These are phyloP conservation scores for Eurytoma californica DNA, from an alignment of 2,888 invertebrate species.

Conservation along the genomic window DNA sequence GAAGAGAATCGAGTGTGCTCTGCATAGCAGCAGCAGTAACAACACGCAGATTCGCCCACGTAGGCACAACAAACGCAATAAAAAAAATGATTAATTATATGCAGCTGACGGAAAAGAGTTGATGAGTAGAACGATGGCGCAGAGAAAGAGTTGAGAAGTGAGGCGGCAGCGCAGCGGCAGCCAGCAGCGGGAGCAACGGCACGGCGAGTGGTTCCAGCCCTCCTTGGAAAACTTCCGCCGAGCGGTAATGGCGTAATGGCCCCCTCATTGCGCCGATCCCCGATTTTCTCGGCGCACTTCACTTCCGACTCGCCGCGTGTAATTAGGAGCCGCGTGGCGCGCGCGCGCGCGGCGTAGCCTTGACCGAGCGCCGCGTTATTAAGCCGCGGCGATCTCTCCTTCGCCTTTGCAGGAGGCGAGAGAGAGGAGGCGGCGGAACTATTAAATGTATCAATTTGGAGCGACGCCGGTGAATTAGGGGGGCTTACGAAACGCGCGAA, in stretches of 20 bases:
- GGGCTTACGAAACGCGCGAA: conserved; percentile 18
- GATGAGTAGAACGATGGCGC: conserved; percentile 1
- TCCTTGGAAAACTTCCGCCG: conserved; percentile 20
- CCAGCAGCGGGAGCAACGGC: neutral
- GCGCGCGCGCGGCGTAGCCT: neutral
- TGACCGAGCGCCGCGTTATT: conserved; percentile 1
- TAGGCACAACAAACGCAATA: too few relatives aligned
- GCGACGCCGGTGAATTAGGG: conserved; percentile 7
- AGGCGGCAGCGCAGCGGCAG: neutral
- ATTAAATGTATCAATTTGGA: conserved; percentile 35
- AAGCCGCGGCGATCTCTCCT: neutral
- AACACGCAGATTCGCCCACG: neutral
- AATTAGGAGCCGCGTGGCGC: neutral
- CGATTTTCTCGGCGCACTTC: conserved; percentile 13
- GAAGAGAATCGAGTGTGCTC: conserved; percentile 50
- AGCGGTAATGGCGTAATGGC: conserved; percentile 16
- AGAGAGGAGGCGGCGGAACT: conserved; percentile 1
- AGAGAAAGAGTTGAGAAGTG: conserved; percentile 1
- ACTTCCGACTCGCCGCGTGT: neutral
- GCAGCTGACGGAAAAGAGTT: conserved; percentile 17
- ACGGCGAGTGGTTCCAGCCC: conserved; percentile 2
- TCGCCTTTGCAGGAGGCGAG: neutral
- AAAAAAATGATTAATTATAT: too few relatives aligned
- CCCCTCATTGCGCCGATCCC: conserved; percentile 23
- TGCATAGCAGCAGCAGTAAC: conserved; percentile 31